These are phyloP conservation scores for Toxotes jaculatrix DNA, from an alignment of 2,113 vertebrate species.

Conservation along the genomic window DNA sequence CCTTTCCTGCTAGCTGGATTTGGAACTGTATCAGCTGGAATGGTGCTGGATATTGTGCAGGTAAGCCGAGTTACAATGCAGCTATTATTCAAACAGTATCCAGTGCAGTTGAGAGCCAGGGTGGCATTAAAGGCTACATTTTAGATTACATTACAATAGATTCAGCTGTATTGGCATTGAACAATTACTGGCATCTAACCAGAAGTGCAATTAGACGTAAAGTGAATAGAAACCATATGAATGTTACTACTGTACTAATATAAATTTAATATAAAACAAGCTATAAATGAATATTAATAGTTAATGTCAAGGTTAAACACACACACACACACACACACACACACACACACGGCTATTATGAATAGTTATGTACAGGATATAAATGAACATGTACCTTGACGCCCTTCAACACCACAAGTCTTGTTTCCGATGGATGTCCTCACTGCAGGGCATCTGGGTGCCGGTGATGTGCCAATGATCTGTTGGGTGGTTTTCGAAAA, in stretches of 20 bases:
- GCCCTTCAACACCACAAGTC: no score
- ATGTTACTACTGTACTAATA: not conserved
- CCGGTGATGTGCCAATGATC: no score
- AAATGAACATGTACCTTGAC: no score
- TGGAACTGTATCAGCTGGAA: slow-evolving; percentile 96
- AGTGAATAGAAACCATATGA: not conserved
- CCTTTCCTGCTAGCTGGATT: slow-evolving; percentile 96
- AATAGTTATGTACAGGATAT: no score
- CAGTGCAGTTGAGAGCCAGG: not conserved
- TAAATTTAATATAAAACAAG: no score
- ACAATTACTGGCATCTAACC: not conserved
- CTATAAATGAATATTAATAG: no score
- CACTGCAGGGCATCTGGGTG: no score
- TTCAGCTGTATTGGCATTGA: not conserved
- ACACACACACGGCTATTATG: no score
- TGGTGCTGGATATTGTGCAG: slow-evolving; percentile 98
- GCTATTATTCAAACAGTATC: slow-evolving; percentile 4
- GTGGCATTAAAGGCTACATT: slow-evolving; percentile 8
- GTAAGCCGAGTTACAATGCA: slow-evolving; percentile 73
- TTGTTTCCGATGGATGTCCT: no score
- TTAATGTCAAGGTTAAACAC: no score
- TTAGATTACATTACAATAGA: not conserved
- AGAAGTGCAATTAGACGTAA: not conserved
- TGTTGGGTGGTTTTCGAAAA: no score
- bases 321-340: no score